A percentile compares a stretch with the other conserved stretches of the same genome.
These are phyloP conservation scores for Aquatica leii DNA, from an alignment of 2,888 invertebrate species.

Conservation along the genomic window DNA sequence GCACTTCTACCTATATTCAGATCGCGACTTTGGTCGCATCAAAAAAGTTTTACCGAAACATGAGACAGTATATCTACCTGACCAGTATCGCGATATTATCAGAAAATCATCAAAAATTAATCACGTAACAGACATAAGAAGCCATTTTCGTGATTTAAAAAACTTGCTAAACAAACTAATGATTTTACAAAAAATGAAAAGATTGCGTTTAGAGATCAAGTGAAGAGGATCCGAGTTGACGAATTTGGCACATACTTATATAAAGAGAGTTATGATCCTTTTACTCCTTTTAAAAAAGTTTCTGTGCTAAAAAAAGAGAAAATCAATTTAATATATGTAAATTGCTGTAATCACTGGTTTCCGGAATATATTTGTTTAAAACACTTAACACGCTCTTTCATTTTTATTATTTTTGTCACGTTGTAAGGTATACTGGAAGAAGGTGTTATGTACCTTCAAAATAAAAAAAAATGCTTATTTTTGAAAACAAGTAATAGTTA, in stretches of 20 bases:
- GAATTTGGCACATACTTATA: too few relatives aligned
- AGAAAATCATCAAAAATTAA: too few relatives aligned
- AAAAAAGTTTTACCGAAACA: conserved; percentile 8
- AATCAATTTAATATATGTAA: too few relatives aligned
- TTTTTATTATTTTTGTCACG: too few relatives aligned
- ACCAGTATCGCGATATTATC: too few relatives aligned
- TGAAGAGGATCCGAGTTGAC: neutral
- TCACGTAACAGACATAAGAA: too few relatives aligned
- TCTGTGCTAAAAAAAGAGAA: neutral
- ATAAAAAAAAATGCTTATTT: too few relatives aligned
- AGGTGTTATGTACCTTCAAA: neutral
- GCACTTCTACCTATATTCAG: neutral
- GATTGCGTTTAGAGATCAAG: neutral
- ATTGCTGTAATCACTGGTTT: neutral
- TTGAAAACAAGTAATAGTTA: too few relatives aligned
- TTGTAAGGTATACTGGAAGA: neutral
- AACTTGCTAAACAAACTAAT: neutral
- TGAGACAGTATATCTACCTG: conserved; percentile 36
- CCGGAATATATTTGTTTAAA: neutral
- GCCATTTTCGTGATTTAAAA: too few relatives aligned
- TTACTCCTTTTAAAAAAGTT: too few relatives aligned
- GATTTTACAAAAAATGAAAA: neutral
- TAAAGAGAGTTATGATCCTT: neutral
- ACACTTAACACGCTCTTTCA: neutral
- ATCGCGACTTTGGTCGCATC: too few relatives aligned